Conservation (phyloP, 2,113 vertebrate species). For the Probosciger aterrimus region DNA sequence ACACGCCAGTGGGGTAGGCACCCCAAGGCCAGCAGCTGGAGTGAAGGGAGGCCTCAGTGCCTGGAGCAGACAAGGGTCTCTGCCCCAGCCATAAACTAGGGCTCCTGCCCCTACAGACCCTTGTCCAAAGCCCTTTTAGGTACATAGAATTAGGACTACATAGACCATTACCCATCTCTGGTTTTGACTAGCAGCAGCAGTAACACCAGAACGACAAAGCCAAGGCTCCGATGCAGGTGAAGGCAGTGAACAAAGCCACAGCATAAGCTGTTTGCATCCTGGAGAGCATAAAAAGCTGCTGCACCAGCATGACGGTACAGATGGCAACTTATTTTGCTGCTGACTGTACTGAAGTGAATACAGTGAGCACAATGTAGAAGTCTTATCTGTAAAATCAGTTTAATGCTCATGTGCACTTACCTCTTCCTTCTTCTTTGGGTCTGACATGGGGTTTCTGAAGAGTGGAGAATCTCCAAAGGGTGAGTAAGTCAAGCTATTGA, state of each 20-base stretch:
- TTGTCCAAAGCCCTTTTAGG: background rate
- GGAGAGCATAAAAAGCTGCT: background rate
- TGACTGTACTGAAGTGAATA: background rate
- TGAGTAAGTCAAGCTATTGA: conserved; percentile 86
- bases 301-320: background rate
- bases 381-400: rapidly evolving
- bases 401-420: conserved; percentile 24
- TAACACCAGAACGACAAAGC: background rate
- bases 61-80: background rate
- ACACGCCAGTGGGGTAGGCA: background rate
- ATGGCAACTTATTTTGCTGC: rapidly evolving
- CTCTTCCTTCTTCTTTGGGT: conserved; percentile 97
- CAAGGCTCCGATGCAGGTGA: background rate
- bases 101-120: background rate
- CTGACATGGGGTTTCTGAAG: conserved; percentile 92
- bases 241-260: background rate
- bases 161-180: background rate
- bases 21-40: background rate
- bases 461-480: conserved; percentile 94
- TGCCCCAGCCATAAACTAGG: background rate
- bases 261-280: background rate
- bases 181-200: background rate
- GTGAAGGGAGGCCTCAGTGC: background rate
- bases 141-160: background rate
- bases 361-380: rapidly evolving